Base-by-base conservation (phyloP, 2,113 vertebrate genomes). In the Saguinus midas region DNA sequence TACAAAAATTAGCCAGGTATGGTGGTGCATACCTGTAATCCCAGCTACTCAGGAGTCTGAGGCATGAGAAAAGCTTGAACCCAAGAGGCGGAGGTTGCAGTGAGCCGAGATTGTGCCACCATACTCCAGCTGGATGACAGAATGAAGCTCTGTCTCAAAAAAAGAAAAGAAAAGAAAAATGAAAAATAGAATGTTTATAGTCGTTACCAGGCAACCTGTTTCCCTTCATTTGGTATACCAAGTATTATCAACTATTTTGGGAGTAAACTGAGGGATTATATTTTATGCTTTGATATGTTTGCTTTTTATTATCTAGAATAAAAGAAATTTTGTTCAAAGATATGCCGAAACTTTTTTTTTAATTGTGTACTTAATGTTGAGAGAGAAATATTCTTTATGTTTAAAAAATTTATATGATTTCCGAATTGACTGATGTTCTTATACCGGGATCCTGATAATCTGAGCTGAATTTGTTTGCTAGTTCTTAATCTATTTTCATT, bases 401-500 rank as follows among this genome's bases (percentile, higher is more conserved):
- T 76, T 9, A 14, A 68, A 92, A 37, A 27, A 37, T 40, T 35
- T 32, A 2, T 76, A 6, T 85, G 32, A 70, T 76, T 90, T 92
- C 73, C 81, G n/a, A 72, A 58, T 89, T 76, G 87, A 40, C 27
- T 73, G 6, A 40, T 18, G 37, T 20, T 50, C 32, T 83, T 55
- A 2, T 29, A 20, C 68, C 64, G 64, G 66, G 55, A 90, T 86
- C 27, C 29, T 90, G 35, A 92, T 92, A n/a, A 12, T 88, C 76
- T 89, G 66, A 93, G 13, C 58, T 85, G 85, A 84, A 72, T 85
- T 92, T 94, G 68, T 92, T 92, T 89, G 92, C 29, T 93, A 55
- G 40, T 61, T 92, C 43, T 70, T 79, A 88, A 75, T 97, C 94
- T 91, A 1, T 92, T 91, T 95, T 91, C 87, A 89, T 89, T 96